Evolutionary conservation across 2,888 invertebrate genomes (phyloP).

Genomic region (Zhuqinia jingwanae): DNA sequence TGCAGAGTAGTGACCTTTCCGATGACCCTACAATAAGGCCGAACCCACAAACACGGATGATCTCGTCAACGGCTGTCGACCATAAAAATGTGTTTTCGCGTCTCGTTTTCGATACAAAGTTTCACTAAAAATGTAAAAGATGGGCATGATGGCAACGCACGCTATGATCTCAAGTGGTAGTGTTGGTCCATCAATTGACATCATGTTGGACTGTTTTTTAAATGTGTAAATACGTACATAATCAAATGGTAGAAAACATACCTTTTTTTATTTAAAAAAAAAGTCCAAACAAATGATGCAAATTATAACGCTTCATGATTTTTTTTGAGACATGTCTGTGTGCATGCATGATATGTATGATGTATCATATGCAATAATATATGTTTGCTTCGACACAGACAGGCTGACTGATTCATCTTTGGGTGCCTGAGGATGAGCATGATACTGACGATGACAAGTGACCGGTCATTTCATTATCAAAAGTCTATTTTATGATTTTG

Average conservation of each 20-base stretch:
- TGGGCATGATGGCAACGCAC: neutral
- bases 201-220: neutral
- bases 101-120: conserved; percentile 66
- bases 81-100: conserved; percentile 35
- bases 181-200: neutral
- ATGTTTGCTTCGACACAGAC: conserved; percentile 12
- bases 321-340: conserved; percentile 5
- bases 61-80: conserved; percentile 59
- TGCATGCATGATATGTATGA: neutral
- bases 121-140: conserved; percentile 20
- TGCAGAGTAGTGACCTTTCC: conserved; percentile 27
- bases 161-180: too few species aligned
- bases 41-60: conserved; percentile 60
- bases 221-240: neutral
- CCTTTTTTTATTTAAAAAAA: too few species aligned
- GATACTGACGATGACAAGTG: conserved; percentile 36
- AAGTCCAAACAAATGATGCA: neutral
- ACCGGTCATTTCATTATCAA: conserved; percentile 65
- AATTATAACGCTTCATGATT: neutral
- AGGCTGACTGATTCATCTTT: conserved; percentile 15
- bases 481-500: conserved; percentile 8
- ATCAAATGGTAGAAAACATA: too few species aligned
- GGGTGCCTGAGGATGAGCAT: neutral
- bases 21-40: conserved; percentile 62
- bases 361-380: neutral